Percentiles rank a stretch among this genome's conserved stretches.
These are phyloP conservation scores for Sceloporus tristichus DNA, from an alignment of 2,113 vertebrate genomes.

Conservation along the genomic window DNA sequence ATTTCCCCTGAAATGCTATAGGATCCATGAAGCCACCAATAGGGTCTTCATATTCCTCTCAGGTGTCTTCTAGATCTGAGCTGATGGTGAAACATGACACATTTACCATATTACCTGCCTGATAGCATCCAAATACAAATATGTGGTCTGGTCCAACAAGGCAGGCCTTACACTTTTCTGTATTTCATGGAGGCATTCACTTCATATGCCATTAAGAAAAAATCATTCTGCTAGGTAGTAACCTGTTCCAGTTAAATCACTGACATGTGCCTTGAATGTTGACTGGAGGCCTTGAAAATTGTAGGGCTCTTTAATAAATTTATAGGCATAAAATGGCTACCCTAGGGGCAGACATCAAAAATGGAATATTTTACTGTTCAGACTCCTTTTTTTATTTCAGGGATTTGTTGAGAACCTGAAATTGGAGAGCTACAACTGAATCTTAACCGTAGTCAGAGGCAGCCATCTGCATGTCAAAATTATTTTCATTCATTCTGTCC, in stretches of 20 bases:
- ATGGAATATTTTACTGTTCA: slow-evolving; percentile 36
- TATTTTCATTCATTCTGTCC: slow-evolving; percentile 17
- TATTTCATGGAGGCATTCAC: slow-evolving; percentile 5
- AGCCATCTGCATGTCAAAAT: background rate
- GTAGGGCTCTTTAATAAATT: slow-evolving; percentile 36
- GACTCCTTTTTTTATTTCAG: slow-evolving; percentile 4
- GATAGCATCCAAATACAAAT: background rate
- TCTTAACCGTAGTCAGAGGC: background rate
- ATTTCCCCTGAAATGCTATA: no score
- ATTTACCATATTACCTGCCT: background rate
- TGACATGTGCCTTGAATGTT: slow-evolving; percentile 64
- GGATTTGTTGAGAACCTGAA: background rate
- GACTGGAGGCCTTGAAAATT: slow-evolving; percentile 50
- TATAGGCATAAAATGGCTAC: slow-evolving; percentile 36
- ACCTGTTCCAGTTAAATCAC: slow-evolving; percentile 47
- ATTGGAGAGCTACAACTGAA: slow-evolving; percentile 18
- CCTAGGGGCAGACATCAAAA: slow-evolving; percentile 47
- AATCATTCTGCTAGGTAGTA: slow-evolving; percentile 7
- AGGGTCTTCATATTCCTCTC: background rate
- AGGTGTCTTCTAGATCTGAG: background rate
- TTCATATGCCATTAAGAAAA: slow-evolving; percentile 13
- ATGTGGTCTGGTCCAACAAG: background rate
- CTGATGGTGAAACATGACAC: background rate
- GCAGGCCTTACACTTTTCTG: background rate
- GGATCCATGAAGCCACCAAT: background rate